Evolutionary conservation across 2,113 vertebrate genomes (phyloP).

Genomic region (Pteronura brasiliensis): DNA sequence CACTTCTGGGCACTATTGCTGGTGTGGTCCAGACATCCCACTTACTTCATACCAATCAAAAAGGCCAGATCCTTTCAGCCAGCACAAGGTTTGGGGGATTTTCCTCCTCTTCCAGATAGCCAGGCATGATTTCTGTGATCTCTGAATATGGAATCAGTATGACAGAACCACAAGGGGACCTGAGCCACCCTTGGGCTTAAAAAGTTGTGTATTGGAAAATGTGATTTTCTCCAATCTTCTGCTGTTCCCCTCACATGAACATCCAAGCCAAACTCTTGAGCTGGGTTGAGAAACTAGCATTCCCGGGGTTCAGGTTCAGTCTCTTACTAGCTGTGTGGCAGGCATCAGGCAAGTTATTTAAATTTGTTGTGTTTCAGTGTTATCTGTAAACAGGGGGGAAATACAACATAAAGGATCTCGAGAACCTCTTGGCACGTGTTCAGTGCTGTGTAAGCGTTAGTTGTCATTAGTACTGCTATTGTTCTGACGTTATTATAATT

Average conservation of each 20-base stretch:
- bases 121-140: background rate
- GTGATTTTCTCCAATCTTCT: background rate
- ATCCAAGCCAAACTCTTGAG: background rate
- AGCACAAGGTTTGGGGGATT: background rate
- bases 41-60: background rate
- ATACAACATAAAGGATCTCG: background rate
- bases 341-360: background rate
- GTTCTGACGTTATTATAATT: background rate
- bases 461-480: background rate
- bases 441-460: background rate
- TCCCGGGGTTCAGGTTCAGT: background rate
- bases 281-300: background rate
- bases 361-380: background rate
- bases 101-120: background rate
- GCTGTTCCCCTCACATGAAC: background rate
- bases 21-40: background rate
- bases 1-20: background rate
- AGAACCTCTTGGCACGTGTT: background rate
- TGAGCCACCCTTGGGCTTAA: background rate
- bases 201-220: background rate
- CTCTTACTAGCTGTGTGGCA: background rate
- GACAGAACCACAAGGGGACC: background rate
- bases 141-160: background rate
- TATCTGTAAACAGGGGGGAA: background rate
- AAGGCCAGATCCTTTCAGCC: background rate